Conservation (phyloP, 2,797 vertebrate species). For the Cephalopachus bancanus region DNA sequence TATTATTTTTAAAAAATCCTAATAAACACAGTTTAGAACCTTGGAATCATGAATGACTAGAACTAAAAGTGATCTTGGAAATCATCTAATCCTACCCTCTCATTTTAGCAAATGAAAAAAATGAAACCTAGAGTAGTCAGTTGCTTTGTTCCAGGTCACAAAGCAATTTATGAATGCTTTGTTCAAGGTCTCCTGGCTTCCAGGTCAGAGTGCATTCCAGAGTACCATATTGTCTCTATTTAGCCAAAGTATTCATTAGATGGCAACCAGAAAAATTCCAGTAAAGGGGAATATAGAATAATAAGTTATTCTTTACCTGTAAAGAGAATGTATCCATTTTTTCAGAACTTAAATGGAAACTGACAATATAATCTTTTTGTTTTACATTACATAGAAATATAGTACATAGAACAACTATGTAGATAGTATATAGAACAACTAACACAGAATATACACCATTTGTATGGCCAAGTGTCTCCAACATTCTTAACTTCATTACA, state of each 20-base stretch:
- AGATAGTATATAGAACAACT: background rate
- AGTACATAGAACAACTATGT: background rate
- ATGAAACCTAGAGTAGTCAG: background rate
- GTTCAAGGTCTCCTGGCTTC: background rate
- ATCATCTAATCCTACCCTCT: background rate
- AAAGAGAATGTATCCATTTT: background rate
- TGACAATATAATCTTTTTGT: background rate
- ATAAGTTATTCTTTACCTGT: background rate
- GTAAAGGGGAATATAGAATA: background rate
- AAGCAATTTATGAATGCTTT: slow-evolving; percentile 8
- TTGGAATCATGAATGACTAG: background rate
- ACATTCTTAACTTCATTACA: background rate
- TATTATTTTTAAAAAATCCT: slow-evolving; percentile 31
- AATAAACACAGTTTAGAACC: background rate
- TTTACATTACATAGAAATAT: background rate
- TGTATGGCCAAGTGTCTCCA: background rate
- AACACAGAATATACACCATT: background rate
- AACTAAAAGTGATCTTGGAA: slow-evolving; percentile 7
- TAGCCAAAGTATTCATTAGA: background rate
- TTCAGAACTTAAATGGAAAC: background rate
- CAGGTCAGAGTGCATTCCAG: background rate
- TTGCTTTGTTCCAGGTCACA: slow-evolving; percentile 3
- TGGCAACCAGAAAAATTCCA: background rate
- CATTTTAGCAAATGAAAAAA: slow-evolving; percentile 28
- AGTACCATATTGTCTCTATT: background rate